Conservation (phyloP, 2,113 vertebrate genomes). For the Grammomys surdaster region DNA sequence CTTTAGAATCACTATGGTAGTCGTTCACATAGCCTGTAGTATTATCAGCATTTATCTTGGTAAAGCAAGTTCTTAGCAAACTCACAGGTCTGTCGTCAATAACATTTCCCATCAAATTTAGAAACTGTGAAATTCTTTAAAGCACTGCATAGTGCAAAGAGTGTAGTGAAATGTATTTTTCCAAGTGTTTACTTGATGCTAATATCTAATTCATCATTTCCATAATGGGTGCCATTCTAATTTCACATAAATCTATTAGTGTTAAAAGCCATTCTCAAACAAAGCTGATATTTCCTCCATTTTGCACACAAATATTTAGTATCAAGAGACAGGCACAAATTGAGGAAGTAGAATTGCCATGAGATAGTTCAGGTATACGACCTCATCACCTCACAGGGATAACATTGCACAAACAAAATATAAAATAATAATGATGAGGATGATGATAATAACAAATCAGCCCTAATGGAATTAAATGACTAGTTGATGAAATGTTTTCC, state of each 20-base stretch:
- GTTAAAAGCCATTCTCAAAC: neutral
- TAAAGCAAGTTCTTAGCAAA: conserved; percentile 6
- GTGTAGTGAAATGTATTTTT: neutral
- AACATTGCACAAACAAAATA: neutral
- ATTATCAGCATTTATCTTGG: conserved; percentile 30
- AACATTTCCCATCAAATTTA: conserved; percentile 9
- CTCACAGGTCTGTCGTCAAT: neutral
- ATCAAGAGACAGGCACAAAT: neutral
- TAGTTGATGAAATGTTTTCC: neutral
- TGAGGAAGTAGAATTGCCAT: neutral
- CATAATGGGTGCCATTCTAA: neutral
- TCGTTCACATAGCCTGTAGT: neutral
- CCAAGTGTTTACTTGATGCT: neutral
- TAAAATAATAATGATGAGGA: neutral
- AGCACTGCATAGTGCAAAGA: neutral
- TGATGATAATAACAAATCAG: neutral
- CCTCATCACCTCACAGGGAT: neutral
- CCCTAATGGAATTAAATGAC: neutral
- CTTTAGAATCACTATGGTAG: conserved; percentile 2
- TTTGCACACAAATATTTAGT: neutral
- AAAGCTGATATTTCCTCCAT: neutral
- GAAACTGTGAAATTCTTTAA: neutral
- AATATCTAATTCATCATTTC: neutral
- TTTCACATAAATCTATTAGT: neutral
- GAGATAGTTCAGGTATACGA: neutral